Conservation (phyloP, 2,113 vertebrate species). For the Propithecus coquereli region DNA sequence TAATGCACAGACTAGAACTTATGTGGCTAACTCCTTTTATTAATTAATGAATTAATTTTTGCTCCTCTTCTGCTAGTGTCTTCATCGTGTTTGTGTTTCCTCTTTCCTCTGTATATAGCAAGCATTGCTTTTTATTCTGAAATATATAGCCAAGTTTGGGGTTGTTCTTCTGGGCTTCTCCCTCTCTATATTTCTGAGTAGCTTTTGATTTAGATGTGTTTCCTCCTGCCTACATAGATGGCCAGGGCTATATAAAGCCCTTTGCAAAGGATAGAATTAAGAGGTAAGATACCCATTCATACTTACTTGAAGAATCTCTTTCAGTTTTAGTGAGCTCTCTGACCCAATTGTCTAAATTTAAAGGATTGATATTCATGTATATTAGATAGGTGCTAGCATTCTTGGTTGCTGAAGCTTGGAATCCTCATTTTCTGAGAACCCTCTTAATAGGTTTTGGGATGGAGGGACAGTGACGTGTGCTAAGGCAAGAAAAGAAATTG, state of each 20-base stretch:
- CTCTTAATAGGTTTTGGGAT: background rate
- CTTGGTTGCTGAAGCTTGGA: constrained; percentile 4
- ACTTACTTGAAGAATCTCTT: constrained; percentile 9
- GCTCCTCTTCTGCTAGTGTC: background rate
- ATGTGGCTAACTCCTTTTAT: background rate
- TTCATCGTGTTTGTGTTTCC: background rate
- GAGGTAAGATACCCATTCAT: background rate
- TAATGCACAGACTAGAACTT: background rate
- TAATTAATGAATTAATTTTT: background rate
- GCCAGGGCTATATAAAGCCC: background rate
- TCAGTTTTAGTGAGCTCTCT: background rate
- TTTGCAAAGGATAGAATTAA: constrained; percentile 2
- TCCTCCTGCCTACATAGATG: background rate
- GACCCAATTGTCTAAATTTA: constrained; percentile 30
- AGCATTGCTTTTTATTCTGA: background rate
- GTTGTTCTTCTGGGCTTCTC: background rate
- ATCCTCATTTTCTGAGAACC: constrained; percentile 13
- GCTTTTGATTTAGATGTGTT: constrained; percentile 9
- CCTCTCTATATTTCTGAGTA: background rate
- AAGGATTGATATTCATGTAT: constrained; percentile 7
- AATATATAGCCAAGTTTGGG: background rate
- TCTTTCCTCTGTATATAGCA: background rate
- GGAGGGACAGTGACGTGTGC: background rate
- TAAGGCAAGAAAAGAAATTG: background rate
- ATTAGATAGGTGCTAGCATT: background rate